Evolutionary conservation across 2,888 invertebrate genomes (phyloP).

Genomic region (Capitulum mitella): DNA sequence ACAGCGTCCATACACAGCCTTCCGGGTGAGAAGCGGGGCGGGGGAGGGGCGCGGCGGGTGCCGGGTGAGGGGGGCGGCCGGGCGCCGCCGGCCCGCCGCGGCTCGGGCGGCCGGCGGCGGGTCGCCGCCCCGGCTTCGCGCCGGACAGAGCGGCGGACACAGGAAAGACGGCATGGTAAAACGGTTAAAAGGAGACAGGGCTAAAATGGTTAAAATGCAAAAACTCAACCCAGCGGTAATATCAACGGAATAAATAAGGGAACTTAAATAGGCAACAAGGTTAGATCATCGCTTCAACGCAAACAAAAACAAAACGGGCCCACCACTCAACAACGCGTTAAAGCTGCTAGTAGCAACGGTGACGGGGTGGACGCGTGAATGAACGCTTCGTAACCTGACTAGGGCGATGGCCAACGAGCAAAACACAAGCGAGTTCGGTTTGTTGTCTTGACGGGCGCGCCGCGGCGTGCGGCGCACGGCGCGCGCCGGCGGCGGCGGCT

Average conservation of each 20-base stretch:
- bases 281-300: slow-evolving; percentile 19
- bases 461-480: background rate
- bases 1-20: slow-evolving; percentile 15
- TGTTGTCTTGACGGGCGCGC: background rate
- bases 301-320: slow-evolving; percentile 20
- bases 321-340: slow-evolving; percentile 15
- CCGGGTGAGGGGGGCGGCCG: background rate
- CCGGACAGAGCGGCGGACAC: background rate
- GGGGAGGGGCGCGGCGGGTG: background rate
- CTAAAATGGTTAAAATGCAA: slow-evolving; percentile 25
- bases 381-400: slow-evolving; percentile 22
- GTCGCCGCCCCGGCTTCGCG: background rate
- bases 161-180: slow-evolving; percentile 14
- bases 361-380: background rate
- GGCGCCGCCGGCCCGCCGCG: background rate
- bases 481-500: background rate
- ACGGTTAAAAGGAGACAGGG: background rate
- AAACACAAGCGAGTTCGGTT: background rate
- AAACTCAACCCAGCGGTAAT: slow-evolving; percentile 26
- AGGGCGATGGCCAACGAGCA: slow-evolving; percentile 20
- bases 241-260: slow-evolving; percentile 25
- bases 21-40: background rate
- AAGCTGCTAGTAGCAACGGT: slow-evolving; percentile 12
- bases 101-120: background rate
- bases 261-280: slow-evolving; percentile 24